phyloP scores from a whole-genome alignment of 2,888 invertebrate genomes.

The Drosophila colorata region DNA sequence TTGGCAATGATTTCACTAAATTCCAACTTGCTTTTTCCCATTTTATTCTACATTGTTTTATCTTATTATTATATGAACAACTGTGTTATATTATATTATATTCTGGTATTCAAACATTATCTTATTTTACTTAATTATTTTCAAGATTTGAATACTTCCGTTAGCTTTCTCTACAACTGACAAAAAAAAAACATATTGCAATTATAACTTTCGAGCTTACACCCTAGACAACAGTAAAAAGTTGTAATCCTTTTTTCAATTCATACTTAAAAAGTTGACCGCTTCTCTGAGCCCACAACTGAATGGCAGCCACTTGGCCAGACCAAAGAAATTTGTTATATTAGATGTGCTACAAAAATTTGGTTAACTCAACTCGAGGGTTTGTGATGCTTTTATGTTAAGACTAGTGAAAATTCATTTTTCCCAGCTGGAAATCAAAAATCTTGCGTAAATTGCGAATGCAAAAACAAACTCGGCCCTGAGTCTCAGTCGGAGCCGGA shows the following conservation, averaged over 20 bases:
- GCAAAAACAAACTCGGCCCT: constrained; percentile 29
- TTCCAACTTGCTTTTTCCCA: too few relatives aligned
- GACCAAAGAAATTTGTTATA: constrained; percentile 31
- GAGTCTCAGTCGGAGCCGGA: neutral
- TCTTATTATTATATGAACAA: too few relatives aligned
- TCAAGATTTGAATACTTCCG: neutral
- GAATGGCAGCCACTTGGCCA: constrained; percentile 23
- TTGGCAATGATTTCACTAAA: too few relatives aligned
- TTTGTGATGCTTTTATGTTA: constrained; percentile 7
- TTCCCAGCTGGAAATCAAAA: constrained; percentile 53
- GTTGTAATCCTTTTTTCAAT: constrained; percentile 5
- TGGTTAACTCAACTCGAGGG: constrained; percentile 31
- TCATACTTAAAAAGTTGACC: constrained; percentile 12
- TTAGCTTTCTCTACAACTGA: neutral
- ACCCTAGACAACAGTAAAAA: neutral
- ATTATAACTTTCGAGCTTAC: neutral
- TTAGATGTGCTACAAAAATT: constrained; percentile 32
- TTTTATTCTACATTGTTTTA: too few relatives aligned
- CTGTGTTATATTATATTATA: too few relatives aligned
- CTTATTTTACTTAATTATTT: neutral
- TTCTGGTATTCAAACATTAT: neutral
- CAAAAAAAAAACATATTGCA: neutral
- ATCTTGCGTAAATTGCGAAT: constrained; percentile 50
- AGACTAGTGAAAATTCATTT: constrained; percentile 61
- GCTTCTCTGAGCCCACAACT: constrained; percentile 2